These are phyloP conservation scores for Drosophila paranaensis DNA, from an alignment of 2,888 invertebrate genomes.

Conservation along the genomic window DNA sequence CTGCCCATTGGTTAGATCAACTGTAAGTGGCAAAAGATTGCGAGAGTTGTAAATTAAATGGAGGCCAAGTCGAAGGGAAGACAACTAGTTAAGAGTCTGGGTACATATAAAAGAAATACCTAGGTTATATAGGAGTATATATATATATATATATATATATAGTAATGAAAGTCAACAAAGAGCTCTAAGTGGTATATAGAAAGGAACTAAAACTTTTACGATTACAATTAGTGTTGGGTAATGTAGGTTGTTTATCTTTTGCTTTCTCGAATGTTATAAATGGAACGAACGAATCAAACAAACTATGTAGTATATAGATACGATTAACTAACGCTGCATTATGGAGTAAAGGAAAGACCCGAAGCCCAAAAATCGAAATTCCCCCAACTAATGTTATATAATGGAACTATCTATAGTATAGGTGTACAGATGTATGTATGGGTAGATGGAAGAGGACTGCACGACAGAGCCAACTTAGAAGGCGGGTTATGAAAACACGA, in stretches of 20 bases:
- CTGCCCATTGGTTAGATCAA: constrained; percentile 98
- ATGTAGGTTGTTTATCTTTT: constrained; percentile 27
- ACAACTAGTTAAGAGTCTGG: constrained; percentile 49
- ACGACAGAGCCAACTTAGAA: constrained; percentile 55
- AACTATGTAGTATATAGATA: constrained; percentile 6
- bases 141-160: constrained; percentile 22
- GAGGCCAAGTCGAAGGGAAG: background rate
- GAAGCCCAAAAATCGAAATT: constrained; percentile 24
- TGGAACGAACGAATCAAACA: constrained; percentile 6
- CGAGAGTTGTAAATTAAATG: constrained; percentile 51
- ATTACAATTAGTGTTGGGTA: constrained; percentile 37
- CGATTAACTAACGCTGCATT: constrained; percentile 25
- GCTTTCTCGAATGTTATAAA: constrained; percentile 24
- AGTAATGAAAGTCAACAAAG: constrained; percentile 64
- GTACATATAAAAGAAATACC: constrained; percentile 43
- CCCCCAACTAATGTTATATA: constrained; percentile 22
- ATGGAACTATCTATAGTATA: background rate
- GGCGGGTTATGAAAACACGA: constrained; percentile 73
- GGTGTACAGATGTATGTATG: constrained; percentile 3
- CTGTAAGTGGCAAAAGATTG: constrained; percentile 87
- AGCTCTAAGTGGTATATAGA: constrained; percentile 51
- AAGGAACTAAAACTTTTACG: constrained; percentile 28
- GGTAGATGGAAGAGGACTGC: constrained; percentile 26
- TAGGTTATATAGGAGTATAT: constrained; percentile 59
- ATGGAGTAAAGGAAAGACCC: constrained; percentile 17